Evolutionary conservation across 2,888 invertebrate genomes (phyloP).

Genomic region (Macroteleia sp.): DNA sequence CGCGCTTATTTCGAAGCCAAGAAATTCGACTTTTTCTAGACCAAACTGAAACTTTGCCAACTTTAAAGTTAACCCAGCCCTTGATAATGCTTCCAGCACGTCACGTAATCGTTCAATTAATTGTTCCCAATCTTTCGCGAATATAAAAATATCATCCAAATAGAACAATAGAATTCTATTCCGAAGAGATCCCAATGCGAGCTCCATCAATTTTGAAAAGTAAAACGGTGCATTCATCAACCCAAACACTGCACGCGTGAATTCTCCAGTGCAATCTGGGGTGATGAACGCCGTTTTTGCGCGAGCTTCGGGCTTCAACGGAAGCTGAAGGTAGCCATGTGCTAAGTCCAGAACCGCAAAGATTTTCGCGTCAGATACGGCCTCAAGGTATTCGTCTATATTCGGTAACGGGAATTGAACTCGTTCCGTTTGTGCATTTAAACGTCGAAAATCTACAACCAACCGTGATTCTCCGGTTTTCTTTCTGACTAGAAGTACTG

Average conservation of each 20-base stretch:
- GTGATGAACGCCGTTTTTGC: no score
- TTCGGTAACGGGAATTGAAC: conserved; percentile 59
- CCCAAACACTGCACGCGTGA: no score
- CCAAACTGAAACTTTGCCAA: conserved; percentile 29
- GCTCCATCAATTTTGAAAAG: no score
- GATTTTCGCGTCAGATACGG: conserved; percentile 33
- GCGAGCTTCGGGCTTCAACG: no score
- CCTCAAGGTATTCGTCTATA: conserved; percentile 60
- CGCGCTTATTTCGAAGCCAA: conserved; percentile 19
- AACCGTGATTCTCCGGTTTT: background rate
- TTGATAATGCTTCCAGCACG: background rate
- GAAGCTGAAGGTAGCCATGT: no score
- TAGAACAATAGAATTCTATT: no score
- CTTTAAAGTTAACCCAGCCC: conserved; percentile 33
- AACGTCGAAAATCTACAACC: background rate
- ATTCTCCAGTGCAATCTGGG: no score
- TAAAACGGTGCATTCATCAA: no score
- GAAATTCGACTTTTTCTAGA: conserved; percentile 12
- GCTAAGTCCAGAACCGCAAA: conserved; percentile 33
- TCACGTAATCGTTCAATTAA: background rate
- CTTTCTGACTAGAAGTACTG: background rate
- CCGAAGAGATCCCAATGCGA: no score
- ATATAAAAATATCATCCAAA: no score
- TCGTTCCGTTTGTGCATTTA: conserved; percentile 1
- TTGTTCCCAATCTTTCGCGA: background rate